Conservation (phyloP, 2,113 vertebrate genomes). For the Rhagologus leucostigma region DNA sequence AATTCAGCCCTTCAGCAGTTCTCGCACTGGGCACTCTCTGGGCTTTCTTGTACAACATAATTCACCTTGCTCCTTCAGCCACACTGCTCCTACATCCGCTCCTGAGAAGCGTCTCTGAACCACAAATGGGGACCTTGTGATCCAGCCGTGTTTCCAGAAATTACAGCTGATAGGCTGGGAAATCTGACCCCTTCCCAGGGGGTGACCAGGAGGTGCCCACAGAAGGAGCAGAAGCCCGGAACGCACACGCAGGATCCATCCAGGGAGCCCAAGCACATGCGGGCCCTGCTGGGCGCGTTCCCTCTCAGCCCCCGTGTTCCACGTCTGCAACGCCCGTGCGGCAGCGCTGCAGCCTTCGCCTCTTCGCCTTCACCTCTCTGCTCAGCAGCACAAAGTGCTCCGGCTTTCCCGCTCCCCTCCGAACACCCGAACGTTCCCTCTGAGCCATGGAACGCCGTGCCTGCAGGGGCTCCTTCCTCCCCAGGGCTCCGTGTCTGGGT, state of each 20-base stretch:
- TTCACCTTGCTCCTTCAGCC: not conserved
- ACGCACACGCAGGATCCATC: fast-evolving
- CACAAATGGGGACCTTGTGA: not conserved
- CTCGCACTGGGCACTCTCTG: not conserved
- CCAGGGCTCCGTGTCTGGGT: too few relatives aligned
- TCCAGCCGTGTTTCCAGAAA: not conserved
- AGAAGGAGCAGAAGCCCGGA: not conserved
- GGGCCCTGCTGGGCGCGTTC: fast-evolving
- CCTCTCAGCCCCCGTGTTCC: not conserved
- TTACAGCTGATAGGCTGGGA: not conserved
- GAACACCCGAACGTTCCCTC: fast-evolving
- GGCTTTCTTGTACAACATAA: not conserved
- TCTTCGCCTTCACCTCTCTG: not conserved
- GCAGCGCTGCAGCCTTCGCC: not conserved
- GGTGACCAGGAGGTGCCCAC: not conserved
- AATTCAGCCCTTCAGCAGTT: not conserved
- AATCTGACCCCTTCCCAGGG: not conserved
- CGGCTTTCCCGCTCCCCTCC: not conserved
- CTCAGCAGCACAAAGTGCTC: not conserved
- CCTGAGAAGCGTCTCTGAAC: not conserved
- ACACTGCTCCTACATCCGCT: not conserved
- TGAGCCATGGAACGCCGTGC: fast-evolving
- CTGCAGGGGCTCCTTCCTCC: too few relatives aligned
- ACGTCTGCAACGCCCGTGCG: fast-evolving
- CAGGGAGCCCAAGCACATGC: not conserved